Conservation (phyloP, 2,888 invertebrate genomes). For the Tipula helvola region DNA sequence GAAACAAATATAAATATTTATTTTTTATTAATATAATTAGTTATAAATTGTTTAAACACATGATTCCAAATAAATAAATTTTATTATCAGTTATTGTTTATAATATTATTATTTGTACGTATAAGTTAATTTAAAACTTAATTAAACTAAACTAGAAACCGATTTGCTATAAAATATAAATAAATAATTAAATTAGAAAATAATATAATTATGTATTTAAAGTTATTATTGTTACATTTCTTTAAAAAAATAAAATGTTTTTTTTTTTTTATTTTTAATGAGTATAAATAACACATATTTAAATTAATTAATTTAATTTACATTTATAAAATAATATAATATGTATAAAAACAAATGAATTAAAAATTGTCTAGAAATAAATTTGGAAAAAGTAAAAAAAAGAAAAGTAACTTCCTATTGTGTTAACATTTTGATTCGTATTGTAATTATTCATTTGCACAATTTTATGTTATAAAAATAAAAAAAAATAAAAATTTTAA, state of each 20-base stretch:
- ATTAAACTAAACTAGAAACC: neutral
- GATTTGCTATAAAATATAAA: neutral
- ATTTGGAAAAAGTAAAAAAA: neutral
- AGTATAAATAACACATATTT: neutral
- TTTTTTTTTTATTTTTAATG: neutral
- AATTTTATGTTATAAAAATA: neutral
- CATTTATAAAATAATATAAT: neutral
- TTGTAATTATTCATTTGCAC: neutral
- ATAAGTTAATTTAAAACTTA: neutral
- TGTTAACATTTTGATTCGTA: neutral
- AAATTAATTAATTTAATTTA: neutral
- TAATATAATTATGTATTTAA: neutral
- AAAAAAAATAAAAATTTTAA: neutral
- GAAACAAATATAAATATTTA: neutral
- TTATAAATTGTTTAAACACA: neutral
- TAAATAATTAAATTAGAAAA: neutral
- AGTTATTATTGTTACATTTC: neutral
- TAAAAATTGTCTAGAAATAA: neutral
- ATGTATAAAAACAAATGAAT: neutral
- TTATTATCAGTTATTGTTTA: neutral
- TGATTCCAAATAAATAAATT: neutral
- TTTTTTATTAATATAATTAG: neutral
- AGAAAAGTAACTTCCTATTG: neutral
- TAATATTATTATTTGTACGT: neutral
- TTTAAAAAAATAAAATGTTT: neutral